Base-by-base conservation (phyloP, 1,140 invertebrate species). In the Brachionus sp. region DNA sequence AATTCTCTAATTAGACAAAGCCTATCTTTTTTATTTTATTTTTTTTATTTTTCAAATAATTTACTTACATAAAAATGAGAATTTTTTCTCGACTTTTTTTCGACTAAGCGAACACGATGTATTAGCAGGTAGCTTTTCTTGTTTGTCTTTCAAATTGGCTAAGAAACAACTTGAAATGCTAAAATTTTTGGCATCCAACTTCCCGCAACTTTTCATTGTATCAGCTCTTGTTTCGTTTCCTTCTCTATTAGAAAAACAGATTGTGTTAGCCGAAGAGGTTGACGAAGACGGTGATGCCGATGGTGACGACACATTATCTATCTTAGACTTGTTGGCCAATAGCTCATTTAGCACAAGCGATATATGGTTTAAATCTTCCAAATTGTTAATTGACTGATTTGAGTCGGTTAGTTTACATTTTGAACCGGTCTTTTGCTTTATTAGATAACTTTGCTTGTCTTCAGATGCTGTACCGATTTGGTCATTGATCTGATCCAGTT, bases 81-180 rank as follows among this genome's bases (percentile, higher is more conserved):
- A 75, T 46, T 75, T 75, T 46, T 75, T 75, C 33, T 75, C 70
- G 10, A 75, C 25, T 46, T 75, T 75, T 46, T 75, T 75, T 46
- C 70, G 70, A 75, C 42, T 75, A 46, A 75, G 33, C 16, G 70
- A 75, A 70, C 66, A 70, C 19, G 70, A 29, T 73, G 68, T 13
- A 73, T 39, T 73, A 42, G 33, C 19, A 9, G n/a, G 37, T 39
- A 12, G 37, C 16, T 39, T 70, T 70, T 35, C 16, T 16, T 70
- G 37, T 35, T 70, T 19, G 19, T 70, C 66, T n/a, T 75, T 75
- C 46, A 46, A 50, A 75, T 46, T 75, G 44, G 70, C 70, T 12
- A 75, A 46, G 44, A 50, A 75, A 46, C 70, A 75, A 29, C 33
- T 75, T 46, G 70, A 75, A 29, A 75, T 46, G 42, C 70, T 75